These are phyloP conservation scores for Mustela lutreola DNA, from an alignment of 2,113 vertebrate species.

Conservation along the genomic window DNA sequence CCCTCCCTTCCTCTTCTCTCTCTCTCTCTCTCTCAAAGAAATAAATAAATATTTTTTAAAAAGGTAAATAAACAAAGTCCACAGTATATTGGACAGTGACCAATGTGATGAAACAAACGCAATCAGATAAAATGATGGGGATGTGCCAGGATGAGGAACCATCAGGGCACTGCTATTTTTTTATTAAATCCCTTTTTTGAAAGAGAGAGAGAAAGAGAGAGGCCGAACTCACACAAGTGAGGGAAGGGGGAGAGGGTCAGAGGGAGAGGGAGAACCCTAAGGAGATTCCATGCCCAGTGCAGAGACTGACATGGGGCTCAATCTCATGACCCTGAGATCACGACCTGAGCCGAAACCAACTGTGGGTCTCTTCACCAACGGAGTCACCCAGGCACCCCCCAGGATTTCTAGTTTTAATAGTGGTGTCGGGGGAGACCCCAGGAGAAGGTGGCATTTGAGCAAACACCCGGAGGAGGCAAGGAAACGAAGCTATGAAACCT, in stretches of 20 bases:
- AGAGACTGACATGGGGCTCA: no score
- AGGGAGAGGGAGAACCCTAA: not conserved
- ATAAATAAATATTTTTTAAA: no score
- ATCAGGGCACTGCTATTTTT: not conserved
- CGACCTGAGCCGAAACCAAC: not conserved
- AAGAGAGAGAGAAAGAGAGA: no score
- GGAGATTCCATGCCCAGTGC: no score
- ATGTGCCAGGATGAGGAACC: no score
- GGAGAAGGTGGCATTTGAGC: not conserved
- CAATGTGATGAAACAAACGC: not conserved
- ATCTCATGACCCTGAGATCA: no score
- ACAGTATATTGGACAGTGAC: not conserved
- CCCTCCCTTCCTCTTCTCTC: not conserved
- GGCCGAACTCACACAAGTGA: no score
- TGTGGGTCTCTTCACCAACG: not conserved
- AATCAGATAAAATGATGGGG: not conserved
- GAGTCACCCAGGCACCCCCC: not conserved
- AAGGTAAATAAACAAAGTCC: not conserved
- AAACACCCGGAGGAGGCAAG: not conserved
- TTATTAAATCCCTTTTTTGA: no score
- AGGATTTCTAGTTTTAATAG: not conserved
- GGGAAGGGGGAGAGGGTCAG: no score
- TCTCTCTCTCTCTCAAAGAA: not conserved
- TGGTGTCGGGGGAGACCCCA: not conserved
- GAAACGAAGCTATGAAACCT: not conserved